Evolutionary conservation across 2,888 invertebrate genomes (phyloP), one percentile per base, ranked within the genome.

Genomic region (Leucoma salicis): DNA sequence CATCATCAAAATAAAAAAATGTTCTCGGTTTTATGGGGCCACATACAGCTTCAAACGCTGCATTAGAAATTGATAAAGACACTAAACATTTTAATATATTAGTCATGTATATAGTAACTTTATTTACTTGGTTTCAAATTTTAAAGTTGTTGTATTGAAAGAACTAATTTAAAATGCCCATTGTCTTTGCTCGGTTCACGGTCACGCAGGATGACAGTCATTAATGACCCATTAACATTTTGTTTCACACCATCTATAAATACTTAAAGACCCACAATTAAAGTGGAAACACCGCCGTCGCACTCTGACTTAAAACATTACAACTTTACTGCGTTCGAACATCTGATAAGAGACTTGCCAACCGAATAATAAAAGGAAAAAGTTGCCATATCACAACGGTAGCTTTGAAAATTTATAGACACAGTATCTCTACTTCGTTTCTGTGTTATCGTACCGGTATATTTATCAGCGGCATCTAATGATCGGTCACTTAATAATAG

Each of bases 381-480:
- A 63, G 54, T 66, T 60, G 61, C 53, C 57, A 65, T 66, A 66
- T 54, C 66, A 64, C 53, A 43, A 68, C 73, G 54, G 76, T 73
- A 76, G 74, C 76, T 57, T 61, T 55, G 54, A 60, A 10, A 74
- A 74, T 74, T 70, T 74, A 74, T 70, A 59, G 70, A 62, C 64
- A 60, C 59, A 77, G 80, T 82, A 82, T 82, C 80, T 82, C 72
- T 74, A 81, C 80, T 79, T 67, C 69, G 76, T 73, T 78, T 75
- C 72, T 66, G 67, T 70, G 37, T 53, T 71, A 77, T 76, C 72
- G 64, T 68, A 77, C 51, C 47, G 42, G 31, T 35, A 46, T 36
- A 51, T 81, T 80, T 83, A 87, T 86, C 85, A 73, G 66, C 63
- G 65, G 70, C 60, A 82, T 85, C 83, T 82, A 83, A 83, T 78